phyloP scores from a whole-genome alignment of 1,140 invertebrate species.

The Pogonomyrmex barbatus region DNA sequence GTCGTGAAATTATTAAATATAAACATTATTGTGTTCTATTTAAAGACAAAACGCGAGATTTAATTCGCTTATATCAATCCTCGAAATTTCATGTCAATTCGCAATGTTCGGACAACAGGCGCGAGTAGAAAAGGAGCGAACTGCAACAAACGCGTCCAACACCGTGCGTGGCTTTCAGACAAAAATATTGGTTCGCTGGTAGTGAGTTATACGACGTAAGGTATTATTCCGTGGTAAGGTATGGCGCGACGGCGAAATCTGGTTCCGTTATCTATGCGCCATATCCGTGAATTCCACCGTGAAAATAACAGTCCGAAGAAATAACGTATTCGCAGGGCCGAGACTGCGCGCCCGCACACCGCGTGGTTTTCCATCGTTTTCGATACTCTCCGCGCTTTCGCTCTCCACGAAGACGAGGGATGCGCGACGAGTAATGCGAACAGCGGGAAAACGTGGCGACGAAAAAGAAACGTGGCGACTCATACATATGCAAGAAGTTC shows the following conservation, averaged over 20 bases:
- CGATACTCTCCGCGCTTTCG: constrained; percentile 45
- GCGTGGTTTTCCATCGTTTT: constrained; percentile 40
- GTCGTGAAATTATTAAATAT: background rate
- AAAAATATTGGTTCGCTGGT: constrained; percentile 71
- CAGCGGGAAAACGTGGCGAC: background rate
- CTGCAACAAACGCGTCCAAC: background rate
- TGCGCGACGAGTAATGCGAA: constrained; percentile 9
- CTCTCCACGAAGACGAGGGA: constrained; percentile 41
- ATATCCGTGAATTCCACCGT: constrained; percentile 57
- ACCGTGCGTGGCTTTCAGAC: constrained; percentile 22
- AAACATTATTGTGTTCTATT: background rate
- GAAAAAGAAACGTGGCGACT: constrained; percentile 39
- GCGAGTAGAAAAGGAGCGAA: constrained; percentile 7
- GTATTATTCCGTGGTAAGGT: constrained; percentile 74
- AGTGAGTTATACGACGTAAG: constrained; percentile 75
- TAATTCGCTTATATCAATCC: background rate
- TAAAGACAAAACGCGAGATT: background rate
- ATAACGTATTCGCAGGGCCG: constrained; percentile 65
- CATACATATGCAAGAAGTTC: constrained; percentile 57
- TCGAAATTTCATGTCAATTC: background rate
- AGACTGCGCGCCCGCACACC: constrained; percentile 30
- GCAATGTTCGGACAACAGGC: background rate
- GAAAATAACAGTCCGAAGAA: constrained; percentile 73
- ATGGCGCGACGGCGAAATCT: constrained; percentile 68
- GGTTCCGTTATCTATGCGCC: constrained; percentile 74